These are phyloP conservation scores for Lydus trimaculatus DNA, from an alignment of 2,888 invertebrate species.

Conservation along the genomic window DNA sequence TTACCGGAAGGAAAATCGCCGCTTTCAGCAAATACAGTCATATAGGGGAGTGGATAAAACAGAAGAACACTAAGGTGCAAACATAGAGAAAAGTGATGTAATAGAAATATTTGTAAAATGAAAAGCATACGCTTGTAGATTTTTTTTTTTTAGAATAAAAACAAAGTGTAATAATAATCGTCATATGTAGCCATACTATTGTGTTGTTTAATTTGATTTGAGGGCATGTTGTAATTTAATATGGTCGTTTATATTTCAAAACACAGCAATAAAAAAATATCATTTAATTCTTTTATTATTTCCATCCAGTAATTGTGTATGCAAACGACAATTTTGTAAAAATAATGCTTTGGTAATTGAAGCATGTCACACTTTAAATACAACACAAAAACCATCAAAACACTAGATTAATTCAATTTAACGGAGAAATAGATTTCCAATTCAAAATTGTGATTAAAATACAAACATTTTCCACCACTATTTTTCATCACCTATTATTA, in stretches of 20 bases:
- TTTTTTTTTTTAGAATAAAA: too few relatives aligned
- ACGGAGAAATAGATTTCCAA: neutral
- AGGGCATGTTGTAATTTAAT: neutral
- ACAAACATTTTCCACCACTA: constrained; percentile 18
- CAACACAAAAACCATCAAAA: neutral
- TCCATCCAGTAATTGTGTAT: neutral
- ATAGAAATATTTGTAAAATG: too few relatives aligned
- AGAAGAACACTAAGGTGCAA: too few relatives aligned
- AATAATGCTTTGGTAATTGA: neutral
- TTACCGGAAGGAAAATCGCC: constrained; percentile 41
- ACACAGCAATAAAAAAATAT: neutral
- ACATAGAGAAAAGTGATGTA: too few relatives aligned
- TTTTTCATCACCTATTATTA: neutral
- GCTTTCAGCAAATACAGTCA: constrained; percentile 24
- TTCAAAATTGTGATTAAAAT: constrained; percentile 12
- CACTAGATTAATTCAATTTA: neutral
- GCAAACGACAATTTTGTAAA: neutral
- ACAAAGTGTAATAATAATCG: neutral
- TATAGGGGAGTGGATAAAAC: neutral
- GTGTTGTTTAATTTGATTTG: neutral
- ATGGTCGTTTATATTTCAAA: neutral
- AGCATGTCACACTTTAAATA: neutral
- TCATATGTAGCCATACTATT: neutral
- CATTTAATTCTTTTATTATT: neutral
- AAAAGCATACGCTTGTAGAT: too few relatives aligned